Percentiles rank a stretch among this genome's conserved stretches.
These are phyloP conservation scores for Saccopteryx bilineata DNA, from an alignment of 2,113 vertebrate genomes.

Conservation along the genomic window DNA sequence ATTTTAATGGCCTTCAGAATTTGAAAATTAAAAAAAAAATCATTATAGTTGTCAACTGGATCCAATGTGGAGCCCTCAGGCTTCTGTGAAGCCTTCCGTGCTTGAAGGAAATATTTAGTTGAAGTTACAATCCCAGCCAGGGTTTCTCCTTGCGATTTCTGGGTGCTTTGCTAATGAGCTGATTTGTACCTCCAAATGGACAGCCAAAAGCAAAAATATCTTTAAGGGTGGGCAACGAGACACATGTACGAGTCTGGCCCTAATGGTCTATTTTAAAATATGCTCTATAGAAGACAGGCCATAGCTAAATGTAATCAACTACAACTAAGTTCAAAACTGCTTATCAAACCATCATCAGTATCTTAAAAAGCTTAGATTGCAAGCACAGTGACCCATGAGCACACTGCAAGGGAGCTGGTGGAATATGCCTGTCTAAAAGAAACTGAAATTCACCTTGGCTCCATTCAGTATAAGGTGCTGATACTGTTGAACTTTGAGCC, in stretches of 20 bases:
- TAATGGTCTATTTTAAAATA: conserved; percentile 32
- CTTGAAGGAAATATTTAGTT: neutral
- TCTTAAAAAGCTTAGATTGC: neutral
- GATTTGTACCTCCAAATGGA: neutral
- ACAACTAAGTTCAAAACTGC: neutral
- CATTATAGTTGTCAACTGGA: conserved; percentile 5
- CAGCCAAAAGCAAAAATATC: conserved; percentile 15
- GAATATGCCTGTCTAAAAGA: neutral
- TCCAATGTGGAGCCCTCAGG: neutral
- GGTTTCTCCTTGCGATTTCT: conserved; percentile 67
- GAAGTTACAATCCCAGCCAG: conserved; percentile 5
- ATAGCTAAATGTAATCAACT: accelerated
- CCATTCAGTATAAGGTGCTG: neutral
- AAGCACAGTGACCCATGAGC: neutral
- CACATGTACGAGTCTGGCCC: neutral
- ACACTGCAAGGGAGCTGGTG: no score
- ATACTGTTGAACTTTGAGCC: neutral
- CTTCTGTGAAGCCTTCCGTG: neutral
- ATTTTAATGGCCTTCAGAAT: conserved; percentile 72
- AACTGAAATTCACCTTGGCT: neutral
- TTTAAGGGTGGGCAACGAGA: neutral
- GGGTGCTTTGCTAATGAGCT: neutral
- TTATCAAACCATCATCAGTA: neutral
- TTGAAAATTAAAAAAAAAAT: conserved; percentile 35
- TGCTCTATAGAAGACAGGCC: neutral